A percentile compares a stretch with the other conserved stretches of the same genome.
These are phyloP conservation scores for Plusia festucae DNA, from an alignment of 2,888 invertebrate species.

Conservation along the genomic window DNA sequence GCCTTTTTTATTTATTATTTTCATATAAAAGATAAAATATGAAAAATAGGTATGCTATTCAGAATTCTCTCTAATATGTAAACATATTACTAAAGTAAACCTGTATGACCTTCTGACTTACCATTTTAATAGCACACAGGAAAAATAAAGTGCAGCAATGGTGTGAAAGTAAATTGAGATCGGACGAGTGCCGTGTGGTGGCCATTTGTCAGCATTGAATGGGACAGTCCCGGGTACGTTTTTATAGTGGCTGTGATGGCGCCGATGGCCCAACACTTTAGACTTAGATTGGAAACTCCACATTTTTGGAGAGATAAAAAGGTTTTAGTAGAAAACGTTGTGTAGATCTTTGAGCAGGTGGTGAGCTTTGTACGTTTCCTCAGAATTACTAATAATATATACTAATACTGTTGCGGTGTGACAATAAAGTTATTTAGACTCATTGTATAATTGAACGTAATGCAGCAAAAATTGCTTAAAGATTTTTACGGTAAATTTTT, in stretches of 20 bases:
- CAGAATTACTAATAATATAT: no score
- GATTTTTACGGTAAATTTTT: no score
- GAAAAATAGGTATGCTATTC: no score
- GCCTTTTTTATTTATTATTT: no score
- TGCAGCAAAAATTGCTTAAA: no score
- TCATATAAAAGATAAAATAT: no score
- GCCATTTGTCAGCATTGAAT: conserved; percentile 51
- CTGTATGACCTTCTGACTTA: conserved; percentile 2
- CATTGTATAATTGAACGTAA: no score
- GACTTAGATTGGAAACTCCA: conserved; percentile 16
- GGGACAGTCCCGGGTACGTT: conserved; percentile 47
- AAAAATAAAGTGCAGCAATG: conserved; percentile 56
- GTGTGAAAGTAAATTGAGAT: conserved; percentile 57
- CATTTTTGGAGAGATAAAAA: conserved; percentile 21
- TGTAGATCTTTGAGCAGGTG: background rate
- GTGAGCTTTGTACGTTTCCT: no score
- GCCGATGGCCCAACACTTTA: conserved; percentile 1
- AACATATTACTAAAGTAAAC: background rate
- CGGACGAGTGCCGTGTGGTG: conserved; percentile 46
- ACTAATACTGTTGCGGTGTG: no score
- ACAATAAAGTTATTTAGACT: no score
- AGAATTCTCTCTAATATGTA: background rate
- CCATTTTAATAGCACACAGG: background rate
- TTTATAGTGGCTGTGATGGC: conserved; percentile 41
- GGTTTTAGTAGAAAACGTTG: background rate